Conservation (phyloP, 2,113 vertebrate species). For the Nerophis lumbriciformis region DNA sequence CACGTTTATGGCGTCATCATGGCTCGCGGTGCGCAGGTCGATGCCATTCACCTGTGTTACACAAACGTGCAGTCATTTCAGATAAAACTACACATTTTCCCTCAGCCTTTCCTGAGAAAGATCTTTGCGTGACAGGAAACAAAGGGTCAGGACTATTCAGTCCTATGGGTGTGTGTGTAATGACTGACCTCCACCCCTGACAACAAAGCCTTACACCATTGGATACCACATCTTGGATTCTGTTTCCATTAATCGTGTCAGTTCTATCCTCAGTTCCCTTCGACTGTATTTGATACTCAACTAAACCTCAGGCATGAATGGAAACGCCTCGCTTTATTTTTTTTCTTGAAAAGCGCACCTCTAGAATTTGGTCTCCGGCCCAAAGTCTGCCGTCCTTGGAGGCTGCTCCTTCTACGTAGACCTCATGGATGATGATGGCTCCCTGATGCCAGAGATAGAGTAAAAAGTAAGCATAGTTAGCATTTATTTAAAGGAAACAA, state of each 20-base stretch:
- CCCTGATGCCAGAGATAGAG: constrained; percentile 68
- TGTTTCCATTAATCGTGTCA: too few species aligned
- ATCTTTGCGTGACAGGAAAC: constrained; percentile 18
- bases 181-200: too few species aligned
- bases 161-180: constrained; percentile 36
- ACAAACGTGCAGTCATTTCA: neutral
- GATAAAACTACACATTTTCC: too few species aligned
- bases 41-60: constrained; percentile 82
- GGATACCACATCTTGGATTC: too few species aligned
- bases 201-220: too few species aligned
- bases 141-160: constrained; percentile 50
- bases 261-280: too few species aligned
- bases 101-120: too few species aligned
- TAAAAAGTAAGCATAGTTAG: neutral
- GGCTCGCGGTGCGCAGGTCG: constrained; percentile 86
- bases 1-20: constrained; percentile 95
- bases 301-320: too few species aligned
- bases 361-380: constrained; percentile 97
- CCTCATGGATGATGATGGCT: constrained; percentile 96
- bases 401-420: constrained; percentile 95
- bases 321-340: constrained; percentile 12
- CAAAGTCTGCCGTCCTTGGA: constrained; percentile 94
- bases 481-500: neutral
- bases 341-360: constrained; percentile 69
- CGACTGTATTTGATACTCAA: too few species aligned